Conservation (phyloP, 2,113 vertebrate species). For the Hippocampus comes region DNA sequence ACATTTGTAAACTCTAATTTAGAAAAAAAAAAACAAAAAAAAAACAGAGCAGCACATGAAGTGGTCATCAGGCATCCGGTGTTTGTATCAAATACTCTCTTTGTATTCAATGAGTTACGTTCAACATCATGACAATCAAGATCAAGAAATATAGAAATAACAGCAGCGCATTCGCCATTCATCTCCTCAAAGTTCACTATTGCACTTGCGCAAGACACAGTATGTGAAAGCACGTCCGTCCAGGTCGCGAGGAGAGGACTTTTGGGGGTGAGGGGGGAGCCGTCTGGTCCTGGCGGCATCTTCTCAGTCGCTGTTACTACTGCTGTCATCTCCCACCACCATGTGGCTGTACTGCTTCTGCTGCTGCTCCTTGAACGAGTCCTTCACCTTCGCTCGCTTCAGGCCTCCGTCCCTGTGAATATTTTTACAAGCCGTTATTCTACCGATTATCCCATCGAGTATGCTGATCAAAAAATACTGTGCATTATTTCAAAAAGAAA, state of each 20-base stretch:
- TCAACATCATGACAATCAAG: neutral
- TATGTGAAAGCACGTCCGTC: neutral
- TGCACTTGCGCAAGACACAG: neutral
- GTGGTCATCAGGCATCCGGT: neutral
- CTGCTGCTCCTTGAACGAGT: slow-evolving; percentile 84
- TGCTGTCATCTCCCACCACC: slow-evolving; percentile 82
- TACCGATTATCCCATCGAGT: too few relatives aligned
- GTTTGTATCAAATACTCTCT: slow-evolving; percentile 3
- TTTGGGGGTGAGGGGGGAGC: neutral
- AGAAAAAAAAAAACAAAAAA: slow-evolving; percentile 3
- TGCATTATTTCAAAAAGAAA: neutral
- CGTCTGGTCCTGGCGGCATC: neutral
- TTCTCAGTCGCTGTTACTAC: slow-evolving; percentile 65
- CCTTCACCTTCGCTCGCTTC: slow-evolving; percentile 92
- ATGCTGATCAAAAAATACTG: too few relatives aligned
- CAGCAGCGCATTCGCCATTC: slow-evolving; percentile 1
- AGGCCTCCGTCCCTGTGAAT: slow-evolving; percentile 87
- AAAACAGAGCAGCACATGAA: slow-evolving; percentile 1
- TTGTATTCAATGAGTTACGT: slow-evolving; percentile 11
- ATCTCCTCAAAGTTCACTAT: slow-evolving; percentile 9
- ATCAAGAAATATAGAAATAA: neutral
- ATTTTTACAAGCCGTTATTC: neutral
- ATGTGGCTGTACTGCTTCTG: slow-evolving; percentile 96
- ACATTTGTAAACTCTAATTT: slow-evolving; percentile 11
- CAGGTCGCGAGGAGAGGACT: neutral